Evolutionary conservation across 2,888 invertebrate genomes (phyloP).

Genomic region (Marasmarcha lunaedactyla): DNA sequence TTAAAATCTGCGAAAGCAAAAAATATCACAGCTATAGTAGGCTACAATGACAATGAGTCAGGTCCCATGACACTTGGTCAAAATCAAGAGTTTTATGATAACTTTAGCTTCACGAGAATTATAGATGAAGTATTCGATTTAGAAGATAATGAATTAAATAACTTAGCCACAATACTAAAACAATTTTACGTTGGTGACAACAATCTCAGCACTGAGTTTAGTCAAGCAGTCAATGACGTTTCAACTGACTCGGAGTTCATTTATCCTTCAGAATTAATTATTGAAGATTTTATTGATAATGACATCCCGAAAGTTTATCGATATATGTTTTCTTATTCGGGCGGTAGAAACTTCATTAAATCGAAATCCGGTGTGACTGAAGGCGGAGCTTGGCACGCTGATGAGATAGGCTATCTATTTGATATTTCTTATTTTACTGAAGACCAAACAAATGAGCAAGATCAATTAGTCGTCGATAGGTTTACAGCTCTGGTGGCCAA

Average conservation of each 20-base stretch:
- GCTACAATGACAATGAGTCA: constrained; percentile 32
- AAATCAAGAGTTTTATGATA: constrained; percentile 18
- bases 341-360: constrained; percentile 21
- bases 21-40: constrained; percentile 28
- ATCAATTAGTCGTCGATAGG: constrained; percentile 19
- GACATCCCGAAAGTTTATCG: constrained; percentile 17
- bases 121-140: constrained; percentile 6
- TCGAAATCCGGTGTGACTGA: constrained; percentile 13
- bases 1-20: constrained; percentile 24
- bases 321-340: constrained; percentile 24
- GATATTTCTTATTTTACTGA: constrained; percentile 15
- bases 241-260: constrained; percentile 17
- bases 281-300: constrained; percentile 17
- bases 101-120: neutral
- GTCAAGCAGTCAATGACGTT: constrained; percentile 16
- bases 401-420: constrained; percentile 27
- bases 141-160: constrained; percentile 12
- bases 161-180: constrained; percentile 15
- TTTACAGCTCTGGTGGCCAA: constrained; percentile 25
- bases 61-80: constrained; percentile 13
- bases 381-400: constrained; percentile 20
- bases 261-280: constrained; percentile 17
- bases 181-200: constrained; percentile 22
- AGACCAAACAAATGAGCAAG: constrained; percentile 9
- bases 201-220: constrained; percentile 10